Evolutionary conservation across 2,797 vertebrate species (phyloP).

Genomic region (Phrynocephalus forsythii): DNA sequence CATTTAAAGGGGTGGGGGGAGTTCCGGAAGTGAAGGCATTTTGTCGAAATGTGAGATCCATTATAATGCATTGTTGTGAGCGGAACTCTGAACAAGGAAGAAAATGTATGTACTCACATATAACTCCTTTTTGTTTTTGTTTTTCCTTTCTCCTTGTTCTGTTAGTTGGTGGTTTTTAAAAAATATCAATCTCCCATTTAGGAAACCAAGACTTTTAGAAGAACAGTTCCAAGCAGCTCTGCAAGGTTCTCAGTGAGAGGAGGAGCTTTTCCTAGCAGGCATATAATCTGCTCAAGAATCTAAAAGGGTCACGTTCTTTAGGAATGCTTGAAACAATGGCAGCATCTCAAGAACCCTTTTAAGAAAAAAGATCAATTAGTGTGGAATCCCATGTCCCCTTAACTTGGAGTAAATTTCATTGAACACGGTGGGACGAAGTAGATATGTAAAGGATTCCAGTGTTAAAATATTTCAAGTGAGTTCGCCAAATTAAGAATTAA

Average conservation of each 20-base stretch:
- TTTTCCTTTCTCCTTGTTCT: not conserved
- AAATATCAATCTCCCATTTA: constrained; percentile 1
- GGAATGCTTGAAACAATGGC: constrained; percentile 29
- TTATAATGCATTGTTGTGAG: constrained; percentile 34
- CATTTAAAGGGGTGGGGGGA: constrained; percentile 11
- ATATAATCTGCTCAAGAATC: constrained; percentile 11
- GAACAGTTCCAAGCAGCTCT: constrained; percentile 15
- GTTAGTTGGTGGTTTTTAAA: not conserved
- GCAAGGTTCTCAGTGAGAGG: constrained; percentile 7
- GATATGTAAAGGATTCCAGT: not conserved
- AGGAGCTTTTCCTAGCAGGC: constrained; percentile 15
- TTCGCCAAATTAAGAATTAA: constrained; percentile 77
- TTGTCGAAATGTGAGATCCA: constrained; percentile 22
- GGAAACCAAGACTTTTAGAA: constrained; percentile 27
- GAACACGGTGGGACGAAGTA: not conserved
- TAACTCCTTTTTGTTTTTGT: not conserved
- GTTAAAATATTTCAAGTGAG: constrained; percentile 73
- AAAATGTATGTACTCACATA: not conserved
- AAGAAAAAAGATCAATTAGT: constrained; percentile 45
- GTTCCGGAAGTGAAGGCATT: constrained; percentile 14
- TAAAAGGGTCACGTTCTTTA: constrained; percentile 38
- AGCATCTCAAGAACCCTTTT: constrained; percentile 57
- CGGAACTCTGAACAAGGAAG: constrained; percentile 16
- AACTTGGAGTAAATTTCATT: not conserved
- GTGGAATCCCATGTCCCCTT: not conserved